Percentiles rank a stretch among this genome's conserved stretches.
These are phyloP conservation scores for Pedicia rivosa DNA, from an alignment of 2,888 invertebrate species.

Conservation along the genomic window DNA sequence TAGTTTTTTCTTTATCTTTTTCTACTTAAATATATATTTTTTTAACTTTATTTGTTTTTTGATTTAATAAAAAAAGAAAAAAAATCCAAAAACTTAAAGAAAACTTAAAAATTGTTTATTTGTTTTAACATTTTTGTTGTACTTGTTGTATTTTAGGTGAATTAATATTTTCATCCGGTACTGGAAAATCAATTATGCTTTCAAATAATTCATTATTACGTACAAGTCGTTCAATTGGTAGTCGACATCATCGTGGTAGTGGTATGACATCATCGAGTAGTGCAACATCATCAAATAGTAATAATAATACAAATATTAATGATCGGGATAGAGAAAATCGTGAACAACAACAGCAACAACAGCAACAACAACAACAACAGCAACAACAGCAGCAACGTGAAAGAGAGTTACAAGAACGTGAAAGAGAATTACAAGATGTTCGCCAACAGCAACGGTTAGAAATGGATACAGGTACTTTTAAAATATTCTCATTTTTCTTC, in stretches of 20 bases:
- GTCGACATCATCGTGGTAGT: conserved; percentile 28
- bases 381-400: conserved; percentile 9
- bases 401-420: conserved; percentile 2
- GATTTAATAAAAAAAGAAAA: too few species aligned
- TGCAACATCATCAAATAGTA: conserved; percentile 30
- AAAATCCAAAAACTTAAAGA: too few species aligned
- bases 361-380: conserved; percentile 8
- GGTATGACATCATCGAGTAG: conserved; percentile 42
- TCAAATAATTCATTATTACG: conserved; percentile 28
- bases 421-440: not conserved
- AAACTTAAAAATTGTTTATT: too few species aligned
- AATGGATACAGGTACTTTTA: too few species aligned
- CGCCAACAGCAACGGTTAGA: too few species aligned
- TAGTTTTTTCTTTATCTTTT: too few species aligned
- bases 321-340: conserved; percentile 16
- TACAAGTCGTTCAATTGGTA: conserved; percentile 21
- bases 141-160: conserved; percentile 2
- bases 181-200: conserved; percentile 13
- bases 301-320: conserved; percentile 11
- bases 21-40: too few species aligned
- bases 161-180: conserved; percentile 3
- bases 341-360: conserved; percentile 14
- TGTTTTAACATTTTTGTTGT: too few species aligned
- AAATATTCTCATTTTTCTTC: too few species aligned
- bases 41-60: too few species aligned